Percentiles rank a stretch among this genome's conserved stretches.
Conservation (phyloP, 2,888 invertebrate species). For the Dynastes maya region DNA sequence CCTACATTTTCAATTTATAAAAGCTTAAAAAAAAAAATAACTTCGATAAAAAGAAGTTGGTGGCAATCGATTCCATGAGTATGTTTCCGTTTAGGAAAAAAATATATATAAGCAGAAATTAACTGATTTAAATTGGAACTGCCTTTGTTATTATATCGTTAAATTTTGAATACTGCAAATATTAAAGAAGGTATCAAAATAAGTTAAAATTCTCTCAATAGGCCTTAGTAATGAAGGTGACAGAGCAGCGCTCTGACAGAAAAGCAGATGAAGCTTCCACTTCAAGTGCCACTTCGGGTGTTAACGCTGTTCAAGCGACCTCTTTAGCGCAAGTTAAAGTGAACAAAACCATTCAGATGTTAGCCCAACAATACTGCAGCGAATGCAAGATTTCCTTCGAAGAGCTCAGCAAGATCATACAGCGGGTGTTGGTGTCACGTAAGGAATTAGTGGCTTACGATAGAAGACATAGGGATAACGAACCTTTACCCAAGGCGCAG, state of each 20-base stretch:
- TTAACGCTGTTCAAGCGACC: slow-evolving; percentile 52
- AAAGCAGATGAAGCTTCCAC: slow-evolving; percentile 69
- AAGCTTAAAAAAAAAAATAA: too few relatives aligned
- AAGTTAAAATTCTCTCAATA: slow-evolving; percentile 59
- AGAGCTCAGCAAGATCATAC: slow-evolving; percentile 91
- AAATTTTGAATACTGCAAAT: too few relatives aligned
- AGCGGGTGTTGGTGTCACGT: slow-evolving; percentile 92
- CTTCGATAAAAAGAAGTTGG: too few relatives aligned
- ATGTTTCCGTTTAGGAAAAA: too few relatives aligned
- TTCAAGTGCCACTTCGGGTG: slow-evolving; percentile 58
- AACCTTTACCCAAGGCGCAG: slow-evolving; percentile 55
- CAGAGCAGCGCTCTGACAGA: slow-evolving; percentile 87
- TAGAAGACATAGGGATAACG: slow-evolving; percentile 82
- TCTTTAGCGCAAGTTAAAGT: slow-evolving; percentile 72
- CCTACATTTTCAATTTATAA: too few relatives aligned
- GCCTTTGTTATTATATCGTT: too few relatives aligned
- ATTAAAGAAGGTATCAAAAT: too few relatives aligned
- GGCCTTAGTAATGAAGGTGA: slow-evolving; percentile 87
- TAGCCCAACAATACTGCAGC: slow-evolving; percentile 95
- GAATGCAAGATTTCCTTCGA: slow-evolving; percentile 97
- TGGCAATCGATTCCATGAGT: too few relatives aligned
- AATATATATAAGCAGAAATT: too few relatives aligned
- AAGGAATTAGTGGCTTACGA: slow-evolving; percentile 94
- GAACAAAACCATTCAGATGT: slow-evolving; percentile 92
- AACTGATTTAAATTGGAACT: too few relatives aligned